Base-by-base conservation (phyloP, 2,797 vertebrate genomes). In the Taeniopygia guttata region DNA sequence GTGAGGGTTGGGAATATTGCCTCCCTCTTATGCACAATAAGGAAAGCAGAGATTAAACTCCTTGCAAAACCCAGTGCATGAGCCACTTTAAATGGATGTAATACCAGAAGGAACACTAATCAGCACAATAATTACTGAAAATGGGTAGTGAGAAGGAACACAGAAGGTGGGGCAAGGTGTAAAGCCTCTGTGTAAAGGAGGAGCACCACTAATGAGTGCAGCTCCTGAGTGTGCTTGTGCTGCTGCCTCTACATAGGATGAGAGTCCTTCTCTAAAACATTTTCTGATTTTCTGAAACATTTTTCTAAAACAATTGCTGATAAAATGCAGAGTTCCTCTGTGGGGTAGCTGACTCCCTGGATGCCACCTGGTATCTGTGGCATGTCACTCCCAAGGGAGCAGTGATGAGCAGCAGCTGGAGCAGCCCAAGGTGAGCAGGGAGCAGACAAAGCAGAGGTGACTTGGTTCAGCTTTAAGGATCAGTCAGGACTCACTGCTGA, bases 331-430 rank as follows among this genome's bases (percentile, higher is more conserved):
- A 16, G 2, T 21, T 45, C 21, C 42, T 58, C 26, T n/a, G 40
- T 5, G 17, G 48, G 14, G 6, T 42, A 49, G 21, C 30, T 51
- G 60, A 13, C 13, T 69, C 21, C 15, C 15, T 38, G 34, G 12
- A 5, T 29, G 49, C 34, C 5, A 0, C 42, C 34, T 22, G 49
- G 6, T 1, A 1, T 3, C 19, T 15, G 48, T 55, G 49, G 16
- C 42, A 4, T 5, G 48, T 54, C 76, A 23, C 26, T 34, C 18
- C 9, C n/a, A 29, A 26, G 32, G 10, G 32, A 67, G 26, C 14
- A 20, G 18, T 10, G 64, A 20, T 27, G 60, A 74, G 55, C 34
- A 43, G 54, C 13, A 69, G 34, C 43, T 10, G 19, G 40, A 64
- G 49, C 59, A 54, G 22, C n/a, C 30, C 25, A 1, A 34, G 46